Conservation (phyloP, 2,888 invertebrate species). For the Strigamia transsilvanica region DNA sequence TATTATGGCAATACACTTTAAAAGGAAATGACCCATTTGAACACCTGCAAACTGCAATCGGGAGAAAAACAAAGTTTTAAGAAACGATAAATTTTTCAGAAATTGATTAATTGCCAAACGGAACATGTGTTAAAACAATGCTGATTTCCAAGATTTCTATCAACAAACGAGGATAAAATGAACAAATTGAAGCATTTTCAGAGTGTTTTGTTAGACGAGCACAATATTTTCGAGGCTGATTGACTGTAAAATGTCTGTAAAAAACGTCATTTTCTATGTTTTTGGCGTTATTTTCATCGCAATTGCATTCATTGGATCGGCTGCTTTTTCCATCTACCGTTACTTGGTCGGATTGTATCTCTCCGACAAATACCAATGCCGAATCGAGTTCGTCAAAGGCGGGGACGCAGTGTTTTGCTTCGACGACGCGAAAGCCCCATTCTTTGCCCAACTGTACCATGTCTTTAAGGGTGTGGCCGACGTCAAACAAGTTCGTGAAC, state of each 20-base stretch:
- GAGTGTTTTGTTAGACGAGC: background rate
- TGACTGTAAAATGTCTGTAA: background rate
- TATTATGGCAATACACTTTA: too few relatives aligned
- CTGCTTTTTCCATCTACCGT: background rate
- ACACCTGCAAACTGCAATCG: too few relatives aligned
- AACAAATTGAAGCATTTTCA: too few relatives aligned
- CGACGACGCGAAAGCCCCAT: background rate
- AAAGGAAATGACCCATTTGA: too few relatives aligned
- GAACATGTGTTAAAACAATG: too few relatives aligned
- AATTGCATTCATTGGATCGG: background rate
- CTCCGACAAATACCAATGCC: background rate
- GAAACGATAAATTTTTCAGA: too few relatives aligned
- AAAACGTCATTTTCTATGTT: background rate
- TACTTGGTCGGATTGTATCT: background rate
- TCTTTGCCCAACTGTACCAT: background rate
- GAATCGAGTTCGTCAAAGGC: background rate
- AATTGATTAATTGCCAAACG: too few relatives aligned
- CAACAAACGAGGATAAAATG: too few relatives aligned
- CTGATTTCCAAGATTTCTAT: too few relatives aligned
- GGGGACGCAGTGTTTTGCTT: background rate
- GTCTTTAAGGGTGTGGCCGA: background rate
- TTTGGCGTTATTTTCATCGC: background rate
- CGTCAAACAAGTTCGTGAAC: background rate
- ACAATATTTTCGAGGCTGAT: too few relatives aligned
- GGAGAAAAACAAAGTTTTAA: too few relatives aligned